Base-by-base conservation (phyloP, 2,113 vertebrate species). In the Protomyctophum bolini region DNA sequence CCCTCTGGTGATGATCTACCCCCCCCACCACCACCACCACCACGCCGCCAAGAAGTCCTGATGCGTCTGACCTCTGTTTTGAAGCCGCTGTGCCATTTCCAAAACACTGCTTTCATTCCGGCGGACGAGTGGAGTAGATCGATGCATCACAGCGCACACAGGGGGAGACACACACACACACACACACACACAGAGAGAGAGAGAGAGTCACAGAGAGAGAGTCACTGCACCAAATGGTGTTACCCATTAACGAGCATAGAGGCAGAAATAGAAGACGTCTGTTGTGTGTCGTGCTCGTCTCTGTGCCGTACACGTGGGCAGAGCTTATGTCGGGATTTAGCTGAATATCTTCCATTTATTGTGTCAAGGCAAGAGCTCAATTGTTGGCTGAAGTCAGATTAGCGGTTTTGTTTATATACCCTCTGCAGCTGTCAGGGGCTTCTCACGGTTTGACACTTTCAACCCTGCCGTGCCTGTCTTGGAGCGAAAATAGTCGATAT, bases 251-350 rank as follows among this genome's bases (percentile, higher is more conserved):
- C 66, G 70, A 63, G 47, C 10, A 12, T 50, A 21, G 21, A 21
- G 21, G 66, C 71, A 79, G 60, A 82, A 85, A 87, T 70, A 66
- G 67, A 72, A 63, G 58, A 56, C 56, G 49, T 82, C 79, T 81
- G 66, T 69, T 76, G 47, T 76, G 47, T 80, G 78, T 77, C 59
- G 58, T 57, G 70, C 60, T 52, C 45, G 15, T 80, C 79, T 82
- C 67, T 68, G 46, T 69, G 60, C 73, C 33, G 59, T 82, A 72
- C 49, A 72, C 49, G 77, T 90, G 80, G 86, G 85, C 66, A 84
- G 84, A 84, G 88, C 86, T 90, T 91, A 87, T 82, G 88, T 70
- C 72, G 57, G 87, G 90, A 91, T 92, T 91, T 88, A 87, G 71
- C 78, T 63, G 81, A 83, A 87, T 88, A 82, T 75, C 65, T 69